These are phyloP conservation scores for Gymnothorax reevesii DNA, from an alignment of 2,797 vertebrate species.

Conservation along the genomic window DNA sequence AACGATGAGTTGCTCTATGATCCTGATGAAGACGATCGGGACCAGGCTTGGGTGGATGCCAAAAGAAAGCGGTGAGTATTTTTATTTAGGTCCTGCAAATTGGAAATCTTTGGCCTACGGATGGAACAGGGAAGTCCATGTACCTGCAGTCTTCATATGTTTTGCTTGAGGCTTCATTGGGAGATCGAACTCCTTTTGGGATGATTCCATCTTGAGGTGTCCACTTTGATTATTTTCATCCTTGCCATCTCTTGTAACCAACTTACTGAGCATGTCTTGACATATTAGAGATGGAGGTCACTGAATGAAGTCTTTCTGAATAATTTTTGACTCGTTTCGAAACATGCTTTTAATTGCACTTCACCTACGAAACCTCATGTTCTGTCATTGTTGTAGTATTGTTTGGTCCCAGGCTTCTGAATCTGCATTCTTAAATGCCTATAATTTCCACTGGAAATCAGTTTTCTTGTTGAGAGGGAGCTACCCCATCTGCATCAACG, in stretches of 20 bases:
- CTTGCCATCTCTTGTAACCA: not conserved
- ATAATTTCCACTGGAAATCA: not conserved
- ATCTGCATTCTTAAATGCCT: not conserved
- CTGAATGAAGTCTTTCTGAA: not conserved
- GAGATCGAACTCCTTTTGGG: not conserved
- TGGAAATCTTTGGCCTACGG: no score
- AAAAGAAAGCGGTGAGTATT: conserved; percentile 77
- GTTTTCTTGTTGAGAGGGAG: not conserved
- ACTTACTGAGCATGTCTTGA: not conserved
- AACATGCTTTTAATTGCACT: not conserved
- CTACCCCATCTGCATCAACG: not conserved
- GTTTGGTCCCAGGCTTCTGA: not conserved
- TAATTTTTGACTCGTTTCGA: not conserved
- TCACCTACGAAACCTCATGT: not conserved
- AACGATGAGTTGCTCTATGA: conserved; percentile 95
- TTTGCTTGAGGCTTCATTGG: not conserved
- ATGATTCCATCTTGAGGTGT: not conserved
- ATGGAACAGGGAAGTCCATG: no score
- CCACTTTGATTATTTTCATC: not conserved
- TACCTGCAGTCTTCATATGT: not conserved
- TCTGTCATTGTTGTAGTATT: not conserved
- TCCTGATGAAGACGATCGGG: conserved; percentile 86
- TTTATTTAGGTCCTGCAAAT: not conserved
- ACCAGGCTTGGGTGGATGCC: conserved; percentile 93
- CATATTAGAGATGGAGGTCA: not conserved